Evolutionary conservation across 2,888 invertebrate species (phyloP).

Genomic region (Ischnus inquisitorius): DNA sequence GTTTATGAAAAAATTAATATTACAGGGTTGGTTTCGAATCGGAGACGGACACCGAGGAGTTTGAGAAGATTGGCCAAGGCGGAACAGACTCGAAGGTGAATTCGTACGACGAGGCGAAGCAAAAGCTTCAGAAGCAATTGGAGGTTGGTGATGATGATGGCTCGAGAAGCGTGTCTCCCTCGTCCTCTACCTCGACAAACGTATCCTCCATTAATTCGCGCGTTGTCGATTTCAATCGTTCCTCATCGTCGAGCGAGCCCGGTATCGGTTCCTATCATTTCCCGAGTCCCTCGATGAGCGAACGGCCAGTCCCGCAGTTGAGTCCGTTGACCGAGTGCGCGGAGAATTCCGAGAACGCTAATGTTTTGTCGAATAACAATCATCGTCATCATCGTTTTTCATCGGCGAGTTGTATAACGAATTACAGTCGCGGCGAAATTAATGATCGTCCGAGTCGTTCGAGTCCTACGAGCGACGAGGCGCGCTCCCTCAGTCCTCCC

Average conservation of each 20-base stretch:
- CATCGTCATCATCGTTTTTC: slow-evolving; percentile 38
- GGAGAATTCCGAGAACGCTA: slow-evolving; percentile 73
- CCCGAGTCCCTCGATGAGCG: slow-evolving; percentile 77
- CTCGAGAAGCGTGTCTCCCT: slow-evolving; percentile 81
- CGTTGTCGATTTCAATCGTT: slow-evolving; percentile 69
- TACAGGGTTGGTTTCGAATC: slow-evolving; percentile 91
- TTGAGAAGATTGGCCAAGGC: slow-evolving; percentile 91
- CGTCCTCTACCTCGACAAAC: slow-evolving; percentile 82
- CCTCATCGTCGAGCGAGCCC: slow-evolving; percentile 79
- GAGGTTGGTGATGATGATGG: slow-evolving; percentile 82
- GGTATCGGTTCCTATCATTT: slow-evolving; percentile 77
- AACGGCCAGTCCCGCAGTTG: slow-evolving; percentile 75
- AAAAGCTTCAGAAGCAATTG: slow-evolving; percentile 80
- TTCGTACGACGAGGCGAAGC: slow-evolving; percentile 77
- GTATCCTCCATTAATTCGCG: slow-evolving; percentile 81
- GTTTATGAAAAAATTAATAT: background rate
- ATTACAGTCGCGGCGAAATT: slow-evolving; percentile 43
- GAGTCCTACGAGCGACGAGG: slow-evolving; percentile 62
- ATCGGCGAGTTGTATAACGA: slow-evolving; percentile 7
- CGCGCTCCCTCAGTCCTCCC: slow-evolving; percentile 63
- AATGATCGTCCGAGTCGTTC: slow-evolving; percentile 27
- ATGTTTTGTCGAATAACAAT: slow-evolving; percentile 42
- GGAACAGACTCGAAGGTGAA: slow-evolving; percentile 79
- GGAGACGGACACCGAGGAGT: slow-evolving; percentile 93
- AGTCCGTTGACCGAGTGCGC: slow-evolving; percentile 81